phyloP scores from a whole-genome alignment of 2,888 invertebrate species.

The Listrodromus nycthemerus region DNA sequence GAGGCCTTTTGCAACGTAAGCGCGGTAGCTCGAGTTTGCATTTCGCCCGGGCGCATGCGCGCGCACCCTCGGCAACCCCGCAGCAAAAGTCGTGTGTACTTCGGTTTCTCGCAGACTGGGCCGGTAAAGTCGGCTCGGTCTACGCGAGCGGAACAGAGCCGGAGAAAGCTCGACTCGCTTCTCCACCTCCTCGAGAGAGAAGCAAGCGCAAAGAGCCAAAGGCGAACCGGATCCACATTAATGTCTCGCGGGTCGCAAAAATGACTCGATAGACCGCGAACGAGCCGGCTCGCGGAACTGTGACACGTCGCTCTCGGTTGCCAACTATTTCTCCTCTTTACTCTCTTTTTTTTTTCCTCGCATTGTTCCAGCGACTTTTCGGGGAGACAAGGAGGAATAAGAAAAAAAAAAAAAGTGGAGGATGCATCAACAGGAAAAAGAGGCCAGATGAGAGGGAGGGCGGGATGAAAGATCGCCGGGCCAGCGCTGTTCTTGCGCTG shows the following conservation, averaged over 20 bases:
- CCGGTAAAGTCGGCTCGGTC: not conserved
- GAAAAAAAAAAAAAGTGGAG: slow-evolving; percentile 16
- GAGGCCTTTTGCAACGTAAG: slow-evolving; percentile 75
- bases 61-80: slow-evolving; percentile 27
- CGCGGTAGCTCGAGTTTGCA: slow-evolving; percentile 56
- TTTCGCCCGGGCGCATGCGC: not conserved
- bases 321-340: too few species aligned
- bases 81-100: slow-evolving; percentile 65
- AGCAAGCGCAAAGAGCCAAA: slow-evolving; percentile 73
- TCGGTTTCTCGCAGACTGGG: slow-evolving; percentile 41
- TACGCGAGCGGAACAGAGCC: slow-evolving; percentile 3
- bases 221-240: slow-evolving; percentile 80
- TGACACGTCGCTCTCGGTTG: too few species aligned
- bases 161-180: slow-evolving; percentile 13
- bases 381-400: not conserved
- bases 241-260: slow-evolving; percentile 41
- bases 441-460: slow-evolving; percentile 18
- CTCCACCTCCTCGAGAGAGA: slow-evolving; percentile 11
- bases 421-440: slow-evolving; percentile 43
- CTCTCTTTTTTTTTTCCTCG: too few species aligned
- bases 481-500: slow-evolving; percentile 66
- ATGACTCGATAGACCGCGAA: not conserved
- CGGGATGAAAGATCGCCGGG: slow-evolving; percentile 69
- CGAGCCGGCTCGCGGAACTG: too few species aligned
- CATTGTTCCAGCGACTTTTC: not conserved